phyloP scores from a whole-genome alignment of 1,140 invertebrate species.

The Drosophila fuyamai region DNA sequence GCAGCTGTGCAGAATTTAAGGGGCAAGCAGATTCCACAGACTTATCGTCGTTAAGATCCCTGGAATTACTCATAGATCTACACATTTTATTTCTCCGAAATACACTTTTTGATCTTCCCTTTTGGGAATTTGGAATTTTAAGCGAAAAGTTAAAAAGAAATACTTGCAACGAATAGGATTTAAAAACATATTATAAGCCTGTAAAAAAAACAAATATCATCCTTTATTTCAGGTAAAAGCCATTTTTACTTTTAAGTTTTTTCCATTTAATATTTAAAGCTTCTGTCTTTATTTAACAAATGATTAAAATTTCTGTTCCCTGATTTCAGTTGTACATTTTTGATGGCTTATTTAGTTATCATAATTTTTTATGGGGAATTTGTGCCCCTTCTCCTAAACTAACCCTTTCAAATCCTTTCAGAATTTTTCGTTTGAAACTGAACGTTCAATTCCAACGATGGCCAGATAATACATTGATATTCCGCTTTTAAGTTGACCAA shows the following conservation, averaged over 20 bases:
- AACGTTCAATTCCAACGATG: neutral
- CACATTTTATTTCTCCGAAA: neutral
- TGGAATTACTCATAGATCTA: neutral
- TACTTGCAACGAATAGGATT: too few species aligned
- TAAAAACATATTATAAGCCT: too few species aligned
- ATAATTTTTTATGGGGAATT: neutral
- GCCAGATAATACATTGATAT: constrained; percentile 9
- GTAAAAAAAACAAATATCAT: too few species aligned
- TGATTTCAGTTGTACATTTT: too few species aligned
- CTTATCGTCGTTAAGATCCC: neutral
- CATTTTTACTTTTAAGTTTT: too few species aligned
- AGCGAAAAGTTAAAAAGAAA: neutral
- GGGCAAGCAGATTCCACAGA: neutral
- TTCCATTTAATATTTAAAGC: too few species aligned
- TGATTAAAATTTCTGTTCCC: too few species aligned
- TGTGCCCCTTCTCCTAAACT: neutral
- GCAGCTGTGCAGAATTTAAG: constrained; percentile 26
- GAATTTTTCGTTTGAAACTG: neutral
- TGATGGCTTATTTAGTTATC: neutral
- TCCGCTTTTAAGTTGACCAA: constrained; percentile 6
- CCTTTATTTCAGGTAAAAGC: too few species aligned
- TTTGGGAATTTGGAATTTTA: neutral
- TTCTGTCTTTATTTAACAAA: too few species aligned
- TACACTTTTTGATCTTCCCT: neutral
- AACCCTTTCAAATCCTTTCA: neutral